Evolutionary conservation across 2,888 invertebrate species (phyloP), one percentile per base, ranked within the genome.

Genomic region (Lasioglossum villosulum): DNA sequence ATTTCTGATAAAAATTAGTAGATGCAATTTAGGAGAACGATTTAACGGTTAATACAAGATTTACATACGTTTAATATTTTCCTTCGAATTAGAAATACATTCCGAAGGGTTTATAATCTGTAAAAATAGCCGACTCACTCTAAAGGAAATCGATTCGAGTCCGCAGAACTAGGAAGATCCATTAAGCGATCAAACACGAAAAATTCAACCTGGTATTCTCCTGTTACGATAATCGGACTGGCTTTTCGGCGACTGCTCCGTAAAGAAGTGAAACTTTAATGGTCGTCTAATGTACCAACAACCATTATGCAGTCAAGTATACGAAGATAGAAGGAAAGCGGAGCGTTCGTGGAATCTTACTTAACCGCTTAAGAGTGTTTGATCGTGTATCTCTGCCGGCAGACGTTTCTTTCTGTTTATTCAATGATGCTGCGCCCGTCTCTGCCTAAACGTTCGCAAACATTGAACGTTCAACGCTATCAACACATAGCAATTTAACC

Each of bases 261-360:
- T 16, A 45, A 52, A 37, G 37, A 56, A 37, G 74, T 5, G 56
- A 39, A 74, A 59, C 52, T 56, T 74, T 56, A 56, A 74, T 74
- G 74, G 52, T 34, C 56, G 56, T 14, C 56, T 56, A 56, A 74
- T 37, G 37, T 56, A 74, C 74, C 37, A 37, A 71, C 71, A 71
- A 71, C 42, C 71, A 70, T 70, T 70, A 39, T 39, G 39, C 37
- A 70, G 70, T 70, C 70, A 70, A 39, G 70, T 70, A 70, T 70
- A 70, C 70, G n/a, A 39, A 70, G 39, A 70, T 70, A 70, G 70
- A 70, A 23, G n/a, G 37, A 39, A 70, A 39, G 39, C 12, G 39
- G 39, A 42, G 70, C 39, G 39, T n/a, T 70, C n/a, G 70, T 10
- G 39, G n/a, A 39, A 70, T 70, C 39, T 42, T 66, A 66, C 66